phyloP scores from a whole-genome alignment of 2,888 invertebrate species.

The Eudemis profundana region DNA sequence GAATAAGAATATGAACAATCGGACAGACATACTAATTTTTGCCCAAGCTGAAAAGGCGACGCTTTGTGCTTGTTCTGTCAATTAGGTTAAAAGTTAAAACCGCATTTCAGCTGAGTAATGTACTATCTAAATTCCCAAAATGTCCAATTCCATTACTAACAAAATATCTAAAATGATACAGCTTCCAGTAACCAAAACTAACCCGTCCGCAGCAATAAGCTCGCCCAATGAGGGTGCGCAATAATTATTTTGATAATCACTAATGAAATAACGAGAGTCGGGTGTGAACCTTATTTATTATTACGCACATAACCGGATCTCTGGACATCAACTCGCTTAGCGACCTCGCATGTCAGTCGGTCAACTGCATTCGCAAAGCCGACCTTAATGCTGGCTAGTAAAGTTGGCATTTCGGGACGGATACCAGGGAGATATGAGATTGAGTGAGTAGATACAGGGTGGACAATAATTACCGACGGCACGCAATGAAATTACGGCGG shows the following conservation, averaged over 20 bases:
- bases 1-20: too few species aligned
- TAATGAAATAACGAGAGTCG: slow-evolving; percentile 59
- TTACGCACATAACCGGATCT: slow-evolving; percentile 62
- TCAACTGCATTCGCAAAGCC: background rate
- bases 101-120: background rate
- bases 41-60: too few species aligned
- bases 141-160: background rate
- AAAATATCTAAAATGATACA: slow-evolving; percentile 1
- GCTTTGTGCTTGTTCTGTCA: too few species aligned
- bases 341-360: slow-evolving; percentile 2
- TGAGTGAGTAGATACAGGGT: slow-evolving; percentile 48
- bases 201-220: slow-evolving; percentile 18
- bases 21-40: too few species aligned
- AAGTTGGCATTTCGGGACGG: background rate
- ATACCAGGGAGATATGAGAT: slow-evolving; percentile 5
- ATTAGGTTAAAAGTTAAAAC: too few species aligned
- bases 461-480: slow-evolving; percentile 65
- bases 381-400: background rate
- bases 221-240: slow-evolving; percentile 30
- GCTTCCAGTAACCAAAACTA: slow-evolving; percentile 7
- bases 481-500: slow-evolving; percentile 67
- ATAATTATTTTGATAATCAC: slow-evolving; percentile 46
- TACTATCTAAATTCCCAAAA: background rate
- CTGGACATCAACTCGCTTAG: slow-evolving; percentile 57
- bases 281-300: slow-evolving; percentile 61